Percentiles rank a stretch among this genome's conserved stretches.
phyloP scores from a whole-genome alignment of 2,888 invertebrate genomes.

The Drosophila anomelani region DNA sequence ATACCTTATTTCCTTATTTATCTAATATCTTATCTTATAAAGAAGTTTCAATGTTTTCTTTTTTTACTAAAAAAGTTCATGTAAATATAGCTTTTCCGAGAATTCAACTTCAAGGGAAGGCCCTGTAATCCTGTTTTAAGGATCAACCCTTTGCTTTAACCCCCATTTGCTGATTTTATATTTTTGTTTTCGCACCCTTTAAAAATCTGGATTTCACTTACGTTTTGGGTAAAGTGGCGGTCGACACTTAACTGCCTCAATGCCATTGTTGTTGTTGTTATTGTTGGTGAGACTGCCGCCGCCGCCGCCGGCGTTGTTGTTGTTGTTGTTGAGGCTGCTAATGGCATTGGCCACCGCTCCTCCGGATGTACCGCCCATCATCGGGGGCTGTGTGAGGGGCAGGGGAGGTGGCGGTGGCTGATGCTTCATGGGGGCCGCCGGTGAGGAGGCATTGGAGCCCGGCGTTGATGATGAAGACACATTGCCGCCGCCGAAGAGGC shows the following conservation, averaged over 20 bases:
- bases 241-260: constrained; percentile 58
- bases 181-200: constrained; percentile 9
- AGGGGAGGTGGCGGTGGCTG: constrained; percentile 57
- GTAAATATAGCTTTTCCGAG: not conserved
- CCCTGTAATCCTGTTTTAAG: not conserved
- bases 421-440: constrained; percentile 42
- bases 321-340: constrained; percentile 54
- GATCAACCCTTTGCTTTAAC: not conserved
- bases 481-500: constrained; percentile 70
- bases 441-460: constrained; percentile 6
- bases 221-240: constrained; percentile 78
- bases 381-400: constrained; percentile 59
- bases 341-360: constrained; percentile 49
- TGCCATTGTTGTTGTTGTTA: constrained; percentile 5
- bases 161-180: not conserved
- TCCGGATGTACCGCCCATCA: constrained; percentile 42
- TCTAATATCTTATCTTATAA: too few relatives aligned
- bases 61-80: not conserved
- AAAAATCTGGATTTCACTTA: constrained; percentile 54
- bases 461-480: constrained; percentile 20
- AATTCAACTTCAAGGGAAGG: not conserved
- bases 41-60: too few relatives aligned
- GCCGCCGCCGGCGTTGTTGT: constrained; percentile 26
- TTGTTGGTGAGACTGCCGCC: constrained; percentile 32
- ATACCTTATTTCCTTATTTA: not conserved